Base-by-base conservation (phyloP, 2,888 invertebrate genomes). In the Tachina fera region DNA sequence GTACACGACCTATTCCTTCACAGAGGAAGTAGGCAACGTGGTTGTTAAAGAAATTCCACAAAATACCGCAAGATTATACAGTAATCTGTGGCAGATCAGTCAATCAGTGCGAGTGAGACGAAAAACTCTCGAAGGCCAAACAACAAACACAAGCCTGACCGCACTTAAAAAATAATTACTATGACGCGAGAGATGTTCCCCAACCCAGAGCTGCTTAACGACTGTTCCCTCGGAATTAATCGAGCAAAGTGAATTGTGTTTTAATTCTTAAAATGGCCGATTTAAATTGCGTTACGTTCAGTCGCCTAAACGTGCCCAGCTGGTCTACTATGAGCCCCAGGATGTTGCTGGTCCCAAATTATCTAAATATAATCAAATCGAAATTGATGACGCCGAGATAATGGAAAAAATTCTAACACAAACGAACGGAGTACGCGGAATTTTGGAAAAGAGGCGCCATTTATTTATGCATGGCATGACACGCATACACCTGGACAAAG, bases 401-500 rank as follows among this genome's bases (percentile, higher is more conserved):
- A 89, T 92, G 90, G 97, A 92, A 89, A 93, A 87, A 90, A 94
- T 93, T 93, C 95, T 91, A 90, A 90, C 89, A 4, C 93, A 93
- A 82, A 93, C 93, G 84, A 92, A 97, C 86, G 98, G 98, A 0
- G 90, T 94, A 0, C 93, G 94, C 82, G 98, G 97, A 0, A 93
- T 94, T 22, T 96, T 99, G 8, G 94, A 95, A 61, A 99, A 99
- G 92, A 94, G 93, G 60, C 92, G 99, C 8, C 94, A 94, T 87
- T 93, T 99, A 8, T 98, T 95, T 90, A 93, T 98, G 92, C 92
- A 94, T 49, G 94, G 96, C 4, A 83, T 65, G 0, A 98, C 92
- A 14, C 94, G 98, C 84, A 94, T 99, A 41, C 99, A 99, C 91
- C 93, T 98, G 88, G 99, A 99, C 92, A 93, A 94, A 75, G 98